Conservation (phyloP, 2,797 vertebrate genomes). For the Psittacula echo region DNA sequence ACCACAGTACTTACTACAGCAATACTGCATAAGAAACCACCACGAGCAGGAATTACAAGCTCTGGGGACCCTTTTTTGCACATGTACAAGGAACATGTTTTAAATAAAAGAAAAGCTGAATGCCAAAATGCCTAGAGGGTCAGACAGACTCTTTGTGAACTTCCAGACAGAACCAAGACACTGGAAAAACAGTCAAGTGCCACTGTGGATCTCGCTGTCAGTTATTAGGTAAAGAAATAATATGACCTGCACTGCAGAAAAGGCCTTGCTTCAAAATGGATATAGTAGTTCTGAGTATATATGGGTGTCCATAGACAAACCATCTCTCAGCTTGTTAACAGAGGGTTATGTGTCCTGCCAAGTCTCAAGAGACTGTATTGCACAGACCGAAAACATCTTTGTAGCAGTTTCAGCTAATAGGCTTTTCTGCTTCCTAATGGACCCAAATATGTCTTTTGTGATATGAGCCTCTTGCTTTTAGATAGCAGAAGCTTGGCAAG, state of each 20-base stretch:
- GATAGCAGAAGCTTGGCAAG: accelerated
- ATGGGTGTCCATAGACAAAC: background rate
- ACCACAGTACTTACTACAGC: background rate
- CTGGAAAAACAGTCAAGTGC: conserved; percentile 1
- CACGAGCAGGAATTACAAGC: background rate
- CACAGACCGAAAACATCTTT: background rate
- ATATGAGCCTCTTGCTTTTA: background rate
- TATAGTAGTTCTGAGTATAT: background rate
- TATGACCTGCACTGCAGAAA: background rate
- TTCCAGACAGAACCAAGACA: conserved; percentile 13
- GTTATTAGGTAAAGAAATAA: conserved; percentile 37
- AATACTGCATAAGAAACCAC: background rate
- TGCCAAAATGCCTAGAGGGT: background rate
- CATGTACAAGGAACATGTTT: background rate
- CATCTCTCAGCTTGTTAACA: conserved; percentile 20
- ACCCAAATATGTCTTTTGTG: conserved; percentile 15
- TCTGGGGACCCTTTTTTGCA: background rate
- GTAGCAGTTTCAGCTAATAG: conserved; percentile 33
- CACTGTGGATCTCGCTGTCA: background rate
- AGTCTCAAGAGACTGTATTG: conserved; percentile 14
- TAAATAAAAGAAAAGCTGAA: conserved; percentile 38
- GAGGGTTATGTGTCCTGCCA: background rate
- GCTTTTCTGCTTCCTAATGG: conserved; percentile 45
- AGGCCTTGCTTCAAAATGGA: conserved; percentile 6
- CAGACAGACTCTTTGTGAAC: conserved; percentile 17